Evolutionary conservation across 2,888 invertebrate species (phyloP), one percentile per base, ranked within the genome.

Genomic region (Heteromyza rotundicornis): DNA sequence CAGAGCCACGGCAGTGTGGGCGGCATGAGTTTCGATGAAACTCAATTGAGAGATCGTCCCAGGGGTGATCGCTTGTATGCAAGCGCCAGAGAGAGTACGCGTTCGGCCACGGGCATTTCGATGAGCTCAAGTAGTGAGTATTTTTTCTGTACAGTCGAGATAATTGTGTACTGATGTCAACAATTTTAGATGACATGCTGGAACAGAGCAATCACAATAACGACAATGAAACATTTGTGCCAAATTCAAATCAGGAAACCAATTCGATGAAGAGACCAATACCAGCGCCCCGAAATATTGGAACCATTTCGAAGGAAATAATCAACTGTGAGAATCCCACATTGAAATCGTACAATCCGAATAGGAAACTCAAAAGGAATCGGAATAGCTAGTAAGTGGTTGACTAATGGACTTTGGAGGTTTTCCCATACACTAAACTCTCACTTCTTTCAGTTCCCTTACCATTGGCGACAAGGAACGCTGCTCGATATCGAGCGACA

Each of bases 271-370:
- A 78, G 66, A 70, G 78, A 22, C 78, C 80, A 14, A 72, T 74
- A 64, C 78, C 80, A 59, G 77, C 78, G 19, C 77, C 76, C 14
- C 75, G 78, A 55, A 72, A 70, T 49, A 63, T 69, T 0, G 74
- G 68, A 58, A 77, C 68, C 44, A 58, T 71, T 1, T 72, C 74
- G 19, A 75, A 75, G 64, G 78, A 75, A 16, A 70, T 73, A n/a
- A 68, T 72, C 24, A 78, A 72, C 50, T 73, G 71, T 19, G 79
- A 81, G 49, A 80, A 69, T 59, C 73, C 79, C 17, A 73, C 75
- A 7, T 67, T 80, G 1, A 81, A 80, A 57, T 82, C 82, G 1
- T 83, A 82, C 59, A 83, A 83, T 75, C 83, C 83, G 16, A 82
- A 83, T 69, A 72, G 83, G 2, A 83, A 82, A 61, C 72, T 83